Evolutionary conservation across 2,888 invertebrate species (phyloP).

Genomic region (Hypomecis atomaria): DNA sequence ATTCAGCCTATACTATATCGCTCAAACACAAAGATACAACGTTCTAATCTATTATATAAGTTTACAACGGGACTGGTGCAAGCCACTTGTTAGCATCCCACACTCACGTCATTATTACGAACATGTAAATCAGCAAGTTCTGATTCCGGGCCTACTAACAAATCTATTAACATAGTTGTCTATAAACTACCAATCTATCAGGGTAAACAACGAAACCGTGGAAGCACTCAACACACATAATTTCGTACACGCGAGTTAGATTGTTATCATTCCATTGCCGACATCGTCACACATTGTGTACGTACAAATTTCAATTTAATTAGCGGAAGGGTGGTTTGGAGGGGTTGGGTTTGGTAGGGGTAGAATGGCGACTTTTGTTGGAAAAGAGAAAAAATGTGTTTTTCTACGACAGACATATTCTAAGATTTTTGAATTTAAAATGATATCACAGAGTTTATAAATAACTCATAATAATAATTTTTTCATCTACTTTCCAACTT

Average conservation of each 20-base stretch:
- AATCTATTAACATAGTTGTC: background rate
- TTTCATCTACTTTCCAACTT: no score
- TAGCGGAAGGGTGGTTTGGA: constrained; percentile 42
- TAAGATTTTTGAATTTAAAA: no score
- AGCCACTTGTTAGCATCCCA: no score
- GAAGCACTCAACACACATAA: constrained; percentile 21
- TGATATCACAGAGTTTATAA: no score
- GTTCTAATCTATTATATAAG: no score
- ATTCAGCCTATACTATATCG: no score
- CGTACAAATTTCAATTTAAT: constrained; percentile 57
- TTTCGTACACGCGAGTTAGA: constrained; percentile 45
- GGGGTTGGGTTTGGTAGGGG: background rate
- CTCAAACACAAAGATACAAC: no score
- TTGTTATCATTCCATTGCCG: constrained; percentile 57
- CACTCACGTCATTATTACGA: no score
- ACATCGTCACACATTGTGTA: constrained; percentile 45
- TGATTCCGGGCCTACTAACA: background rate
- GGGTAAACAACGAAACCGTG: constrained; percentile 22
- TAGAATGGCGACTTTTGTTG: background rate
- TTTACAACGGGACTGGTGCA: no score
- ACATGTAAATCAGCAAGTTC: background rate
- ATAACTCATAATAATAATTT: no score
- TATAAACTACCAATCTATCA: constrained; percentile 7
- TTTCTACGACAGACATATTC: no score
- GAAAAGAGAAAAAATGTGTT: no score